Evolutionary conservation across 2,888 invertebrate species (phyloP), one percentile per base, ranked within the genome.

Genomic region (Steinernema carpocapsae): DNA sequence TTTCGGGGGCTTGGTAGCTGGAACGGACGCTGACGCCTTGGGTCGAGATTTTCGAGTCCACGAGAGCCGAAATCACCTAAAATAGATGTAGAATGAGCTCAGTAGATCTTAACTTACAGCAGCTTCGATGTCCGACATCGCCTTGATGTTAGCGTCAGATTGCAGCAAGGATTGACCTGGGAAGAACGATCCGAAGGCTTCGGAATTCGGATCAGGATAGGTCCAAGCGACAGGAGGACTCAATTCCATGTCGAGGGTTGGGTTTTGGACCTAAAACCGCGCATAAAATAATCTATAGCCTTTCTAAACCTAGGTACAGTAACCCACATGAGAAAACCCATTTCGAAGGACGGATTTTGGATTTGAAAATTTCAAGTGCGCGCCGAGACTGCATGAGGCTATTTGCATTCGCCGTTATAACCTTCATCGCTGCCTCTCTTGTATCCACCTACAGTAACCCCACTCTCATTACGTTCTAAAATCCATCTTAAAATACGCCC

Each of bases 141-240:
- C 74, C 22, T 46, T 45, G 43, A 74, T 46, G 43, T 74, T 71
- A 0, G 74, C 74, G 1, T 74, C 70, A 1, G 37, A 24, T 24
- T 70, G 51, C 6, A 71, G 22, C 56, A 74, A 19, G 3, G 71
- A 45, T 26, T 74, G 74, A 17, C 74, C 74, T 0, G 74, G 74
- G 59, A 74, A 74, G 59, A 48, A 74, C 37, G 74, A 46, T 2
- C 32, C 10, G 1, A 4, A 24, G 0, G 52, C 32, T 48, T 43
- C 12, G 0, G 74, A 71, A 19, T 24, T 45, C 3, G 10, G 3
- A 0, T 70, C 59, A 0, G 74, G 74, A n/a, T 74, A 74, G 6
- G 74, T 74, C 74, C 74, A 74, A 17, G 29, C 48, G 26, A 71
- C 71, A 2, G 74, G 74, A 14, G 74, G 74, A 59, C 51, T 52